These are phyloP conservation scores for Globodera ellingtonae DNA, from an alignment of 1,140 invertebrate genomes.

Conservation along the genomic window DNA sequence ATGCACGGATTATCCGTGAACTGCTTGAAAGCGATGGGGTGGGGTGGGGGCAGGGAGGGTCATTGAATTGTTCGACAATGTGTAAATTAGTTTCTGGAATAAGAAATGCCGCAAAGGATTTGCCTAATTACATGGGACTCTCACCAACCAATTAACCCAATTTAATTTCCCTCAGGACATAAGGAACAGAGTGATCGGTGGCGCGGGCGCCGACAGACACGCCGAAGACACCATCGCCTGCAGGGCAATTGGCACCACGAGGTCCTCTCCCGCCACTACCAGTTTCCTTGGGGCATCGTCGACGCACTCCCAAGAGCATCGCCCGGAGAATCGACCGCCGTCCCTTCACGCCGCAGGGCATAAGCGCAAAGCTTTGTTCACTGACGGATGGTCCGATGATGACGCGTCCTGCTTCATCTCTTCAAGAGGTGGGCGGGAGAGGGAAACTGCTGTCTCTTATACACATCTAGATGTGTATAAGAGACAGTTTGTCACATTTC, in stretches of 20 bases:
- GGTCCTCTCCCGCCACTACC: too few species aligned
- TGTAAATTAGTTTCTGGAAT: too few species aligned
- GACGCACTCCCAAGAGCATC: not conserved
- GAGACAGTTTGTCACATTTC: not conserved
- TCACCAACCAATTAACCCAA: not conserved
- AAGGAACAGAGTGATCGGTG: constrained; percentile 9
- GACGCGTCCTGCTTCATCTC: not conserved
- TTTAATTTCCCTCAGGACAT: not conserved
- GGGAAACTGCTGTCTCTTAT: too few species aligned
- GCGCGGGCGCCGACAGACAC: not conserved
- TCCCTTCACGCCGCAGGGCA: not conserved
- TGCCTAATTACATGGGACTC: too few species aligned
- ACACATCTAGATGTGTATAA: too few species aligned
- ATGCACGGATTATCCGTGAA: too few species aligned
- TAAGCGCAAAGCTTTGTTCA: not conserved
- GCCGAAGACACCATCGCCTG: not conserved
- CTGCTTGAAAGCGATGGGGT: too few species aligned
- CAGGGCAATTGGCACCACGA: not conserved
- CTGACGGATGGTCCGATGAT: not conserved
- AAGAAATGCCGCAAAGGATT: too few species aligned
- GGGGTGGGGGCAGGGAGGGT: too few species aligned
- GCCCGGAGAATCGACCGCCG: too few species aligned
- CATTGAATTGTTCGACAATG: too few species aligned
- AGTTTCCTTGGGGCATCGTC: not conserved
- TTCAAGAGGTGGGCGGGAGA: not conserved